Percentiles rank a stretch among this genome's conserved stretches.
Conservation (phyloP, 1,140 invertebrate species). For the Belonocnema kinseyi region DNA sequence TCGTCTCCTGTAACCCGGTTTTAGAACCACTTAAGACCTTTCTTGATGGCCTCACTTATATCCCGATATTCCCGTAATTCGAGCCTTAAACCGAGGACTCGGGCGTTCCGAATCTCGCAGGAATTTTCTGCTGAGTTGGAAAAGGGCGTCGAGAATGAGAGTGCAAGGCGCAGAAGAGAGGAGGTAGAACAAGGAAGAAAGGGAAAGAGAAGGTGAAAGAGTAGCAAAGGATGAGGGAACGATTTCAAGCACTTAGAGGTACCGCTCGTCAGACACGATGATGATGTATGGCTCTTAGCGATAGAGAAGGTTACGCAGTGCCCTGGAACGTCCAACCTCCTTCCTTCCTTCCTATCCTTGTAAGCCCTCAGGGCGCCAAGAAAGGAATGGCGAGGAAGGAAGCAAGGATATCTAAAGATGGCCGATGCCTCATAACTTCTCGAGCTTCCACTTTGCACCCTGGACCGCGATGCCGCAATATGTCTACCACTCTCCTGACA, state of each 20-base stretch:
- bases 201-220: slow-evolving; percentile 34
- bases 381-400: slow-evolving; percentile 35
- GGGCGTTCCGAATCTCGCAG: background rate
- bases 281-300: slow-evolving; percentile 68
- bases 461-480: too few relatives aligned
- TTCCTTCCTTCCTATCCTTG: slow-evolving; percentile 34
- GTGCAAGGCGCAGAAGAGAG: background rate
- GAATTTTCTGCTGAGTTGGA: background rate
- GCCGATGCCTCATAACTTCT: slow-evolving; percentile 62
- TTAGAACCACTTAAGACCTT: slow-evolving; percentile 9
- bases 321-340: slow-evolving; percentile 53
- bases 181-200: background rate
- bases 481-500: too few relatives aligned
- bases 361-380: slow-evolving; percentile 35
- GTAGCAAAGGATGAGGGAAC: slow-evolving; percentile 44
- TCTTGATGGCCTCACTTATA: slow-evolving; percentile 8
- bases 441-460: slow-evolving; percentile 17
- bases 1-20: slow-evolving; percentile 1
- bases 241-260: slow-evolving; percentile 64
- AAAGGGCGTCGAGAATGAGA: background rate
- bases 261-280: slow-evolving; percentile 61
- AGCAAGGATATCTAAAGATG: slow-evolving; percentile 59
- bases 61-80: slow-evolving; percentile 6
- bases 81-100: background rate
- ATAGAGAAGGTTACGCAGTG: slow-evolving; percentile 51